Conservation (phyloP, 2,888 invertebrate genomes). For the Caenorhabditis plicata region DNA sequence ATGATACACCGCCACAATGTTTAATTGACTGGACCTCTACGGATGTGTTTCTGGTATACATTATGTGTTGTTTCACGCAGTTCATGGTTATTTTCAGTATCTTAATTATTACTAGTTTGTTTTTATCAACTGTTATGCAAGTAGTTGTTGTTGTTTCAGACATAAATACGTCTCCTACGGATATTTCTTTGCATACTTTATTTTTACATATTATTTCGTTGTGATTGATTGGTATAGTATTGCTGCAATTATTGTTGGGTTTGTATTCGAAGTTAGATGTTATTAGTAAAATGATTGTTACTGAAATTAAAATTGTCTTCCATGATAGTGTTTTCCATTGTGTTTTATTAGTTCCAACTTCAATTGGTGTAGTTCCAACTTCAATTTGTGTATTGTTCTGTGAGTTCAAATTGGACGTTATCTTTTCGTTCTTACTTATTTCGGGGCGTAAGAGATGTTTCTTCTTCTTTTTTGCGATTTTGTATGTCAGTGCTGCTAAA, state of each 20-base stretch:
- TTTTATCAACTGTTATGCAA: neutral
- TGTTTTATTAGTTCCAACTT: neutral
- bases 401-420: neutral
- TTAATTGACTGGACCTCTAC: conserved; percentile 1
- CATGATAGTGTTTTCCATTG: neutral
- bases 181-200: neutral
- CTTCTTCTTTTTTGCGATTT: neutral
- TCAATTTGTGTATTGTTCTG: neutral
- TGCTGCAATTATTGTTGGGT: neutral
- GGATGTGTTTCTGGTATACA: conserved; percentile 5
- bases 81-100: neutral
- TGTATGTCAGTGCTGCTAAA: neutral
- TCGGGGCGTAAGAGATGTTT: too few species aligned
- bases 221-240: neutral
- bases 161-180: neutral
- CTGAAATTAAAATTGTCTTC: neutral
- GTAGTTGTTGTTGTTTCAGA: neutral
- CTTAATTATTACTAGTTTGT: neutral
- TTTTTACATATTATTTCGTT: neutral
- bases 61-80: neutral
- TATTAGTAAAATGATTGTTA: neutral
- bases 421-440: too few species aligned
- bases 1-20: conserved; percentile 3
- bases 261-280: too few species aligned
- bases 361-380: neutral